Conservation (phyloP, 2,113 vertebrate genomes). For the Forbesichthys agassizii region DNA sequence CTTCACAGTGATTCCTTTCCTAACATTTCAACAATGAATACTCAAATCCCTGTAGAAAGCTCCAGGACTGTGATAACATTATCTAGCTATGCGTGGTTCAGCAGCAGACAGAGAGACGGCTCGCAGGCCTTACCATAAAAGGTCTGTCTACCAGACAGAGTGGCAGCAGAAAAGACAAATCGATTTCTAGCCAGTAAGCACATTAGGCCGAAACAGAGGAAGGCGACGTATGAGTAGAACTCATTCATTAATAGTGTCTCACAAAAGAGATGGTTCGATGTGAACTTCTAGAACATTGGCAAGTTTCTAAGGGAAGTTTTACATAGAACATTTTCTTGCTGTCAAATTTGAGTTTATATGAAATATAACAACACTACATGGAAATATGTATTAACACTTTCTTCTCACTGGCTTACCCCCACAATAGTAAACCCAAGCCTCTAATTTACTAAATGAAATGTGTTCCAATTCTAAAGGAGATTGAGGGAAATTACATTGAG, state of each 20-base stretch:
- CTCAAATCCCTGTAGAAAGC: constrained; percentile 36
- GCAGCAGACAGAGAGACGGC: constrained; percentile 50
- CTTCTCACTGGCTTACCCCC: neutral
- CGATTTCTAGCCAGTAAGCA: constrained; percentile 76
- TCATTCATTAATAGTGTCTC: constrained; percentile 79
- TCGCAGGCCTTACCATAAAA: constrained; percentile 49
- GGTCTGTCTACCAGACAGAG: constrained; percentile 61
- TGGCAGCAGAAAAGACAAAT: constrained; percentile 64
- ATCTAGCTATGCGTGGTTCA: constrained; percentile 38
- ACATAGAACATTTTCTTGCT: constrained; percentile 46
- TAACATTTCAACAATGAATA: constrained; percentile 32
- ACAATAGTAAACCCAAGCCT: constrained; percentile 26
- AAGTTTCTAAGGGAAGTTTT: constrained; percentile 43
- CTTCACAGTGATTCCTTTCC: constrained; percentile 18
- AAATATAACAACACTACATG: neutral
- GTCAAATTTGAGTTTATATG: no score
- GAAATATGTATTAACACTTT: no score
- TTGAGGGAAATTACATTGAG: constrained; percentile 23
- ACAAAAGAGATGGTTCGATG: constrained; percentile 44
- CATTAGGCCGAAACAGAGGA: constrained; percentile 57
- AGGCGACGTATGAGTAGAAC: constrained; percentile 56
- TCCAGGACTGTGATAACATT: constrained; percentile 28
- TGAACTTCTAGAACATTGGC: constrained; percentile 47
- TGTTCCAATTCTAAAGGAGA: constrained; percentile 31
- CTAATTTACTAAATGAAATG: constrained; percentile 14